These are phyloP conservation scores for Polyergus mexicanus DNA, from an alignment of 1,140 invertebrate genomes.

Conservation along the genomic window DNA sequence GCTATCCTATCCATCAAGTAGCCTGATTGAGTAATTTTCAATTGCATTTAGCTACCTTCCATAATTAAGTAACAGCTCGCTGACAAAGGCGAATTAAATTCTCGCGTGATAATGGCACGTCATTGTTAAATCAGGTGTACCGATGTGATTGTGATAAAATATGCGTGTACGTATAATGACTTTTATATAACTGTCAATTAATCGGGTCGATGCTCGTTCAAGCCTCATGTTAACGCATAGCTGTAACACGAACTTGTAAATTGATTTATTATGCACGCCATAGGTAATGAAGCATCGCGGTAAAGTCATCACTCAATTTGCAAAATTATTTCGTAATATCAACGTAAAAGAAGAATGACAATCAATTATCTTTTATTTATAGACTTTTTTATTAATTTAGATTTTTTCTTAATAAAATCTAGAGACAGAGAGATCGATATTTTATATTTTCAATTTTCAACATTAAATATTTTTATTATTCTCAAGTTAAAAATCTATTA, in stretches of 20 bases:
- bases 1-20: slow-evolving; percentile 27
- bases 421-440: not conserved
- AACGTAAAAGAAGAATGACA: slow-evolving; percentile 1
- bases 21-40: slow-evolving; percentile 35
- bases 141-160: slow-evolving; percentile 48
- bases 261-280: slow-evolving; percentile 32
- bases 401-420: not conserved
- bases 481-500: slow-evolving; percentile 6
- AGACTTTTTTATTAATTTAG: not conserved
- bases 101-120: slow-evolving; percentile 51
- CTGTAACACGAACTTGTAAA: not conserved
- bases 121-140: slow-evolving; percentile 56
- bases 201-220: slow-evolving; percentile 37
- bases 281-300: slow-evolving; percentile 29
- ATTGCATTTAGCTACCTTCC: slow-evolving; percentile 25
- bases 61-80: slow-evolving; percentile 45
- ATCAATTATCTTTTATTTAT: not conserved
- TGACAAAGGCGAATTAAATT: slow-evolving; percentile 58
- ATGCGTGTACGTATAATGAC: slow-evolving; percentile 43
- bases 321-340: slow-evolving; percentile 10
- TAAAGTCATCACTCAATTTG: slow-evolving; percentile 24
- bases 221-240: not conserved
- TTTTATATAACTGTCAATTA: slow-evolving; percentile 56
- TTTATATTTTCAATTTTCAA: not conserved
- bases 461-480: not conserved